Conservation (phyloP, 2,888 invertebrate species). For the Kryphioiulus occultus region DNA sequence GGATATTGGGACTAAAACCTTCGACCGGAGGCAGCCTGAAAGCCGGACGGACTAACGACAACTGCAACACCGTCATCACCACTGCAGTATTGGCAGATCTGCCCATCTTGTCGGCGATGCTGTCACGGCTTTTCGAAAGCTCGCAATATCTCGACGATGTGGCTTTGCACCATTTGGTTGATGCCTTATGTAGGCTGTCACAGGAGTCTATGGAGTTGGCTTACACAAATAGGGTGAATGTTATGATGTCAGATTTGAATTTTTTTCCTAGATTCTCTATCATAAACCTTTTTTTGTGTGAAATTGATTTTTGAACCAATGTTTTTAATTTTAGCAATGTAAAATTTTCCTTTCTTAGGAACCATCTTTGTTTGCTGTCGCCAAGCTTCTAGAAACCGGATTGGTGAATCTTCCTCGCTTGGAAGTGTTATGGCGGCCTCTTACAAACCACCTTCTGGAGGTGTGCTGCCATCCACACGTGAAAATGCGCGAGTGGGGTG, state of each 20-base stretch:
- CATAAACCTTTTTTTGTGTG: too few species aligned
- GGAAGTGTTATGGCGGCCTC: slow-evolving; percentile 92
- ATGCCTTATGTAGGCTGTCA: slow-evolving; percentile 93
- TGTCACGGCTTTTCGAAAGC: slow-evolving; percentile 92
- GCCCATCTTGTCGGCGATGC: slow-evolving; percentile 86
- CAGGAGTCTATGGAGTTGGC: slow-evolving; percentile 97
- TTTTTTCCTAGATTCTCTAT: too few species aligned
- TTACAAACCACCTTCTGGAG: slow-evolving; percentile 94
- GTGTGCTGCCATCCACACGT: slow-evolving; percentile 96
- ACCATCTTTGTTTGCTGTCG: slow-evolving; percentile 95
- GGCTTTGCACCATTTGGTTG: slow-evolving; percentile 93
- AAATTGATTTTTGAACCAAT: too few species aligned
- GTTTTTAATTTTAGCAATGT: too few species aligned
- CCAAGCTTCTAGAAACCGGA: slow-evolving; percentile 97
- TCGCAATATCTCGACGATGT: slow-evolving; percentile 93
- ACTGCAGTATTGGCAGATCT: slow-evolving; percentile 97
- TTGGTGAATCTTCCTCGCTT: slow-evolving; percentile 91
- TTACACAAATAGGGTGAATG: slow-evolving; percentile 84
- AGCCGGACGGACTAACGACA: slow-evolving; percentile 79
- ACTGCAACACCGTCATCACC: slow-evolving; percentile 87
- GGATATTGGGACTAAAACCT: slow-evolving; percentile 96
- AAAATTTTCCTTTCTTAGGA: slow-evolving; percentile 70
- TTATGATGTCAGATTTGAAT: background rate
- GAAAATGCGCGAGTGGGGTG: slow-evolving; percentile 96
- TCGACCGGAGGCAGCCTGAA: slow-evolving; percentile 92